These are phyloP conservation scores for Hemistola chrysoprasaria DNA, from an alignment of 2,888 invertebrate species.

Conservation along the genomic window DNA sequence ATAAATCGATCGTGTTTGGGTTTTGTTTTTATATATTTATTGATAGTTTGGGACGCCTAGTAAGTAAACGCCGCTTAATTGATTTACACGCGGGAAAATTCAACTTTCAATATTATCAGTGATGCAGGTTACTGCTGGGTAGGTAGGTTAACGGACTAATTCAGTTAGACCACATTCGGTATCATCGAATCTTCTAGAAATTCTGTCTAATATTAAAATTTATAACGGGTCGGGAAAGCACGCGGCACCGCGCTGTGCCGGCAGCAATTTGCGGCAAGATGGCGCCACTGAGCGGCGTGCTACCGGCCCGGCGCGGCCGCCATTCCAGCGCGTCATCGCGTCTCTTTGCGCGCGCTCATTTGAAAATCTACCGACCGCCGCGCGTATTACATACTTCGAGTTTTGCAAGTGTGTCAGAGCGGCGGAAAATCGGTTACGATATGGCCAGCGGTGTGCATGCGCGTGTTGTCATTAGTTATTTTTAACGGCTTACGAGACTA, in stretches of 20 bases:
- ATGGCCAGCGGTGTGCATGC: slow-evolving; percentile 57
- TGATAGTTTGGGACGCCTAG: slow-evolving; percentile 46
- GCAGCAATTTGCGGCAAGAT: slow-evolving; percentile 48
- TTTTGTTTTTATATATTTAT: slow-evolving; percentile 34
- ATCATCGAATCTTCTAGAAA: slow-evolving; percentile 31
- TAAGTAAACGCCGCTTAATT: slow-evolving; percentile 50
- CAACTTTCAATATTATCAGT: slow-evolving; percentile 19
- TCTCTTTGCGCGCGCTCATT: slow-evolving; percentile 71
- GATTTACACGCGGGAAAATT: slow-evolving; percentile 68
- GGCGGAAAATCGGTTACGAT: slow-evolving; percentile 63
- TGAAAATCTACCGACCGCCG: slow-evolving; percentile 48
- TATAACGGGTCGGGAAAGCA: slow-evolving; percentile 51
- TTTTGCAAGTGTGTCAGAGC: slow-evolving; percentile 73
- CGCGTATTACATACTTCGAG: slow-evolving; percentile 52
- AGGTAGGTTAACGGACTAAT: too few relatives aligned
- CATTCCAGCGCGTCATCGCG: slow-evolving; percentile 59
- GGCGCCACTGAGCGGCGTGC: slow-evolving; percentile 77
- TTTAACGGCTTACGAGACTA: slow-evolving; percentile 65
- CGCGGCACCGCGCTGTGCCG: slow-evolving; percentile 54
- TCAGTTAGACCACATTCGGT: too few relatives aligned
- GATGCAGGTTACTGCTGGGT: neutral
- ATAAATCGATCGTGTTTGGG: neutral
- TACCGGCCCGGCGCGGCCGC: slow-evolving; percentile 62
- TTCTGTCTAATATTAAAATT: slow-evolving; percentile 33
- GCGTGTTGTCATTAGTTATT: slow-evolving; percentile 79